A percentile compares a stretch with the other conserved stretches of the same genome.
phyloP scores from a whole-genome alignment of 2,113 vertebrate species.

The Forbesichthys papilliferus region DNA sequence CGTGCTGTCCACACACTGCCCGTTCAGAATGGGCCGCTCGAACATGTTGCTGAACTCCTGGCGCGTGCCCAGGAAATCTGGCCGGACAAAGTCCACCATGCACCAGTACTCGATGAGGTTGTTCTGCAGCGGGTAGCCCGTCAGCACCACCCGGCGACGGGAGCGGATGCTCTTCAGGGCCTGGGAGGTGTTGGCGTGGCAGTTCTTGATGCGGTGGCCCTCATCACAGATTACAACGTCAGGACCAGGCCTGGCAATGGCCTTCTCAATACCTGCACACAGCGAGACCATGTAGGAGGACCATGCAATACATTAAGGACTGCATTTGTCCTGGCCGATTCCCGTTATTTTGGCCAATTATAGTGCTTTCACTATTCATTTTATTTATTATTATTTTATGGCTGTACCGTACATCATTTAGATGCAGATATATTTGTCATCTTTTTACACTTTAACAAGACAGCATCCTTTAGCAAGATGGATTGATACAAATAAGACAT shows the following conservation, averaged over 20 bases:
- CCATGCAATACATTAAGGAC: background rate
- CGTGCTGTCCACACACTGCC: slow-evolving; percentile 96
- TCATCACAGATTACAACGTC: slow-evolving; percentile 98
- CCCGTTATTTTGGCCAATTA: too few relatives aligned
- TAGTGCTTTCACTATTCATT: too few relatives aligned
- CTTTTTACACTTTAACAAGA: too few relatives aligned
- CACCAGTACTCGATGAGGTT: slow-evolving; percentile 99
- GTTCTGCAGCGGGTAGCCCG: slow-evolving; percentile 96
- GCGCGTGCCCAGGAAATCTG: slow-evolving; percentile 93
- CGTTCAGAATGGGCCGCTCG: slow-evolving; percentile 95
- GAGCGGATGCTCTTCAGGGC: slow-evolving; percentile 97
- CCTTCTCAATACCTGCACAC: slow-evolving; percentile 88
- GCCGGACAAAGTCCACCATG: slow-evolving; percentile 98
- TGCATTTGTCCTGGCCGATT: too few relatives aligned
- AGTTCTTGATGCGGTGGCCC: slow-evolving; percentile 98
- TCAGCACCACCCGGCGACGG: slow-evolving; percentile 92
- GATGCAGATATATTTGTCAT: background rate
- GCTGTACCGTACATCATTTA: too few relatives aligned
- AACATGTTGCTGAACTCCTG: slow-evolving; percentile 99
- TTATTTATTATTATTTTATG: too few relatives aligned
- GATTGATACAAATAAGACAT: too few relatives aligned
- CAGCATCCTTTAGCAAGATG: too few relatives aligned
- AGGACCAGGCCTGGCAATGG: slow-evolving; percentile 90
- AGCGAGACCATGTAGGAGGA: background rate
- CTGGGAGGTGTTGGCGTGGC: slow-evolving; percentile 96